These are phyloP conservation scores for Coptotermes formosanus DNA, from an alignment of 1,140 invertebrate species.

Conservation along the genomic window DNA sequence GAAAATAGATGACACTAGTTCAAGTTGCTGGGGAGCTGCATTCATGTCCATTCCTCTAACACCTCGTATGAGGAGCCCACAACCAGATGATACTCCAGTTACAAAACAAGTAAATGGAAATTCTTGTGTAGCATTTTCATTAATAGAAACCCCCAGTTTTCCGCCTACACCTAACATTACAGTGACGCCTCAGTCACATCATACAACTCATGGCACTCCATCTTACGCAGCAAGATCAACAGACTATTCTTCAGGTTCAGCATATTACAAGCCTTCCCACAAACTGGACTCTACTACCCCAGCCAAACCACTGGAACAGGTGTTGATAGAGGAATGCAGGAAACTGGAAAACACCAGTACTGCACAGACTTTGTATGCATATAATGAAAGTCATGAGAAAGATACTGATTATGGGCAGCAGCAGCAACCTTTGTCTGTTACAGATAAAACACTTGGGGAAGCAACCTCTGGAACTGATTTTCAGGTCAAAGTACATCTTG, in stretches of 20 bases:
- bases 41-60: conserved; percentile 13
- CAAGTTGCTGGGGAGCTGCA: no score
- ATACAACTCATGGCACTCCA: conserved; percentile 16
- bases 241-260: conserved; percentile 28
- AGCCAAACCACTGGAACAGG: conserved; percentile 8
- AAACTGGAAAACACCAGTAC: background rate
- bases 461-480: no score
- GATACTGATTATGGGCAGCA: background rate
- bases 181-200: background rate
- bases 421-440: background rate
- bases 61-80: conserved; percentile 26
- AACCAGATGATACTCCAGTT: conserved; percentile 26
- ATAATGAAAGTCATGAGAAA: background rate
- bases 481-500: no score
- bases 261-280: conserved; percentile 27
- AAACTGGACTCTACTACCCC: background rate
- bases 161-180: conserved; percentile 26
- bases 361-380: no score
- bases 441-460: background rate
- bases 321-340: conserved; percentile 21
- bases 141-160: conserved; percentile 28
- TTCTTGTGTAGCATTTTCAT: background rate
- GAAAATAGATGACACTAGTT: background rate
- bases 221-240: conserved; percentile 26
- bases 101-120: conserved; percentile 16